These are phyloP conservation scores for Lepidurus arcticus DNA, from an alignment of 1,140 invertebrate species.

Conservation along the genomic window DNA sequence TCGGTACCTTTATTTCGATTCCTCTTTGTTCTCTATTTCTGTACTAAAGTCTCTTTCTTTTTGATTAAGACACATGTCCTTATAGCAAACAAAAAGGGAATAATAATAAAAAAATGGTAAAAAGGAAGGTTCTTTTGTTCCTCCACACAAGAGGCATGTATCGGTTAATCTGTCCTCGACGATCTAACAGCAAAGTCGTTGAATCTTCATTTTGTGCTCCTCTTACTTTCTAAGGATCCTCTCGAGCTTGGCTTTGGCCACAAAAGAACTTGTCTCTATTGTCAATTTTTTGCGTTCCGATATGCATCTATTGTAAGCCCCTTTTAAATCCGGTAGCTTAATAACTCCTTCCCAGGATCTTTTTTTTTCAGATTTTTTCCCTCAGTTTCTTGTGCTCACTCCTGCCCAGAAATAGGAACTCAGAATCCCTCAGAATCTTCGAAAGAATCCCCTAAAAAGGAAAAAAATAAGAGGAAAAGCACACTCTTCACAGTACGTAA, in stretches of 20 bases:
- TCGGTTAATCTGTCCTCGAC: constrained; percentile 1
- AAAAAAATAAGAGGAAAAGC: background rate
- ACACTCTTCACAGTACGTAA: background rate
- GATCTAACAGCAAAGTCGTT: too few species aligned
- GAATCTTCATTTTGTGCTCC: too few species aligned
- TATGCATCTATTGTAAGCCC: background rate
- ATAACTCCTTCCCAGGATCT: constrained; percentile 12
- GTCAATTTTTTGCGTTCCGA: background rate
- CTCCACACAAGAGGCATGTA: background rate
- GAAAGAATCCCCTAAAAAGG: too few species aligned
- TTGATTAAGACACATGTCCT: too few species aligned
- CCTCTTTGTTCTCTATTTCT: background rate
- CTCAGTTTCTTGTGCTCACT: too few species aligned
- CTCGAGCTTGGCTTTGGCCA: background rate
- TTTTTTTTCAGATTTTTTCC: background rate
- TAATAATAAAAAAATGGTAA: background rate
- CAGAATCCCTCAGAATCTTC: too few species aligned
- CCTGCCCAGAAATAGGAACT: too few species aligned
- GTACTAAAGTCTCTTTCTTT: background rate
- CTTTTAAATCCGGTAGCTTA: constrained; percentile 2
- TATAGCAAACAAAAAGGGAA: background rate
- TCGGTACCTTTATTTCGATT: background rate
- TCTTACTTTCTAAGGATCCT: too few species aligned
- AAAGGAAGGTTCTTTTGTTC: background rate
- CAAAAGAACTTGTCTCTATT: background rate